phyloP scores from a whole-genome alignment of 2,113 vertebrate species.

The Phycodurus eques region DNA sequence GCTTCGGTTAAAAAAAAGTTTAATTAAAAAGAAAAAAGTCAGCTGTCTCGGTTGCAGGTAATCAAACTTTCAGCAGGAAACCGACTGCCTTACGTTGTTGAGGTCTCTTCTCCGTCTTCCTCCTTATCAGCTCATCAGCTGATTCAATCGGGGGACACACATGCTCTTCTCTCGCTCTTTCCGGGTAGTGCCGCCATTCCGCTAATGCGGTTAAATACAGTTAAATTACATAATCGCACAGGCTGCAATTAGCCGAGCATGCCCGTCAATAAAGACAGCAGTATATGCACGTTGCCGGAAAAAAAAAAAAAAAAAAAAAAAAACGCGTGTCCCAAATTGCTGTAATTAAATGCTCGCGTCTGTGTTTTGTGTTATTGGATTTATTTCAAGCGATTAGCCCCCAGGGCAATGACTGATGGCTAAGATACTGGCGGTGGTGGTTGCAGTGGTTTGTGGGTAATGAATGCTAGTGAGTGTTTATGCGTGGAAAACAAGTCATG shows the following conservation, averaged over 20 bases:
- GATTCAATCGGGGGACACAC: slow-evolving; percentile 52
- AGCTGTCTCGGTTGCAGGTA: no score
- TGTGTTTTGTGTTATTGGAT: slow-evolving; percentile 68
- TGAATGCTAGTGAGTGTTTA: slow-evolving; percentile 10
- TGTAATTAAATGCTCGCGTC: slow-evolving; percentile 66
- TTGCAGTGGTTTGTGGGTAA: slow-evolving; percentile 30
- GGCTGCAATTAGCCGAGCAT: slow-evolving; percentile 52
- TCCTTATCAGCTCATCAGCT: slow-evolving; percentile 45
- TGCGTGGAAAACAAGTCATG: not conserved
- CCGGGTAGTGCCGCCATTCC: slow-evolving; percentile 39
- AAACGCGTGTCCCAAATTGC: slow-evolving; percentile 45
- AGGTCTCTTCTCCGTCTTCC: not conserved
- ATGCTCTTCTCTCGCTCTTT: slow-evolving; percentile 45
- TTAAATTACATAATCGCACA: slow-evolving; percentile 63
- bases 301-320: not conserved
- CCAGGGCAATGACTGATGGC: slow-evolving; percentile 50
- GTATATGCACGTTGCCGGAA: slow-evolving; percentile 47
- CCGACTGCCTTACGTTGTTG: no score
- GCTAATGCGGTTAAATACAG: slow-evolving; percentile 68
- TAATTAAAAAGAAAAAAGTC: no score
- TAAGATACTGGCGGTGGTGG: slow-evolving; percentile 40
- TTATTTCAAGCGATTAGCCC: slow-evolving; percentile 54
- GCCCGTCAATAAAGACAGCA: slow-evolving; percentile 50
- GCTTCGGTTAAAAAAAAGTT: no score
- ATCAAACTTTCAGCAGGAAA: no score